Percentiles rank a stretch among this genome's conserved stretches.
Conservation (phyloP, 2,113 vertebrate genomes). For the Gobio gobio region DNA sequence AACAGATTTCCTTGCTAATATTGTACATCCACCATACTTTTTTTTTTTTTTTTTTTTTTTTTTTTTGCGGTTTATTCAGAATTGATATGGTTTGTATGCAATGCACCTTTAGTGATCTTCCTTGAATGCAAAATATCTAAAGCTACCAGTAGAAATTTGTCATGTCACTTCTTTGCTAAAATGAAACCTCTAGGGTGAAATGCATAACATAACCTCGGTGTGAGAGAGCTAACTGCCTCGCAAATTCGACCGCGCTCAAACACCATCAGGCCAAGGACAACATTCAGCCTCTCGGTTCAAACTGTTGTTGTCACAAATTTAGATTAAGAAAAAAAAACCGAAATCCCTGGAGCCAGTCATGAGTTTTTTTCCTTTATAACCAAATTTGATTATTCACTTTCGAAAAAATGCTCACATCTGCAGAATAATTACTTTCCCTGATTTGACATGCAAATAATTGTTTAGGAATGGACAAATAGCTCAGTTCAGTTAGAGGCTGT, state of each 20-base stretch:
- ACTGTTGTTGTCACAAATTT: not conserved
- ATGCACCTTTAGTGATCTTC: not conserved
- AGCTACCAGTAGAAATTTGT: slow-evolving; percentile 20
- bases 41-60: too few species aligned
- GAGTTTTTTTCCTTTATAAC: not conserved
- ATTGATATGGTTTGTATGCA: not conserved
- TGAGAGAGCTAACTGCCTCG: not conserved
- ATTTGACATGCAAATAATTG: slow-evolving; percentile 1
- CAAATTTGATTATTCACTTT: not conserved
- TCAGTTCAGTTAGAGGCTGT: not conserved
- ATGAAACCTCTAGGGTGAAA: slow-evolving; percentile 21
- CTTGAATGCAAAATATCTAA: slow-evolving; percentile 5
- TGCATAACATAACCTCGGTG: slow-evolving; percentile 31
- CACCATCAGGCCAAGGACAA: slow-evolving; percentile 25
- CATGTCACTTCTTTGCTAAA: slow-evolving; percentile 19
- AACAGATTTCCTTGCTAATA: not conserved
- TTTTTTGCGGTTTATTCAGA: not conserved
- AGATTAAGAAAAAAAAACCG: not conserved
- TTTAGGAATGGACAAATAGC: not conserved
- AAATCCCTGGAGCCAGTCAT: not conserved
- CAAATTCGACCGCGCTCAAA: slow-evolving; percentile 11
- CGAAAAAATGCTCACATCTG: not conserved
- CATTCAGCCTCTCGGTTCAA: not conserved
- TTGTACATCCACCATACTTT: not conserved
- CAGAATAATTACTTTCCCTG: not conserved